Evolutionary conservation across 2,888 invertebrate genomes (phyloP).

Genomic region (Abscondita cerata): DNA sequence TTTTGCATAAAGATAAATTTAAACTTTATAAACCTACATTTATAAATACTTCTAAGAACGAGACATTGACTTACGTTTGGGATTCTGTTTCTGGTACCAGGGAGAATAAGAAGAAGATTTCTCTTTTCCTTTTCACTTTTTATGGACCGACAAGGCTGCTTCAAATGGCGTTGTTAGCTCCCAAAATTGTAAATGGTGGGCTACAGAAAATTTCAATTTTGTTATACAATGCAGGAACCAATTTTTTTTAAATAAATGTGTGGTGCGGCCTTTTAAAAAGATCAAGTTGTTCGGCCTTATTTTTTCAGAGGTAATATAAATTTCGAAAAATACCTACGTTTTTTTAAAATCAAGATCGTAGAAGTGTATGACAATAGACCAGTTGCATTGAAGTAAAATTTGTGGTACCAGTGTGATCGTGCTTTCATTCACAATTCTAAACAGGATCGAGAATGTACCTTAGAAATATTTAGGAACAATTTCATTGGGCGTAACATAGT

Average conservation of each 20-base stretch:
- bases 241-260: neutral
- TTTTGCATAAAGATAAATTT: neutral
- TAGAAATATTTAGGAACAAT: neutral
- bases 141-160: neutral
- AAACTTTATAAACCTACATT: neutral
- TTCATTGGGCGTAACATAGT: neutral
- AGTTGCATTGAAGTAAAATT: no score
- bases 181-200: neutral
- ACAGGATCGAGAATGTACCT: neutral
- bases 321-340: neutral
- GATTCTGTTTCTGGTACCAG: neutral
- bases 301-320: neutral
- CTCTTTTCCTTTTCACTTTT: neutral
- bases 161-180: neutral
- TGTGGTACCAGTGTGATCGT: no score
- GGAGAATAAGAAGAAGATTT: neutral
- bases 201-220: neutral
- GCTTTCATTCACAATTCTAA: no score
- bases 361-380: neutral
- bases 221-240: neutral
- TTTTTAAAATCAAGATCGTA: neutral
- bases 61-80: neutral
- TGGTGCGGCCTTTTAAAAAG: neutral
- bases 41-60: no score
- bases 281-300: neutral